Base-by-base conservation (phyloP, 2,113 vertebrate genomes). In the Scomber scombrus region DNA sequence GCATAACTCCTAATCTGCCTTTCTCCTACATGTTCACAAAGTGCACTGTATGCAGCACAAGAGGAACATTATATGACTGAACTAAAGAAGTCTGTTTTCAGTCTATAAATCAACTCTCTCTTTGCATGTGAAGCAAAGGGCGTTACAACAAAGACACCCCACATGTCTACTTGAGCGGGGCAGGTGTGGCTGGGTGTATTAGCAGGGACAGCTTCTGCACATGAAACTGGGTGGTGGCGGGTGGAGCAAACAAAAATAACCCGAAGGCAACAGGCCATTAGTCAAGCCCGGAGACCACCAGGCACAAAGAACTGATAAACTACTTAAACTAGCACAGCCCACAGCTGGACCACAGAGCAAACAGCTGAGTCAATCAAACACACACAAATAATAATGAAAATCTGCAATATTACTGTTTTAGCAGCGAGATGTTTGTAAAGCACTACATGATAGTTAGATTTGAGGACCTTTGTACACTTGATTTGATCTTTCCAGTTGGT, bases 211-310 rank as follows among this genome's bases (percentile, higher is more conserved):
- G 58, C 54, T 71, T 62, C 54, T 49, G 71, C 71, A 78, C 64
- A 55, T 40, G 63, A 68, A 74, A 45, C 66, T 69, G 84, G 85
- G 79, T 86, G 78, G 54, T 66, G 84, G 61, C 82, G 60, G 79
- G 74, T 84, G 82, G 58, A 75, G 78, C 31, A 64, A 55, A 84
- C 52, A 34, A 80, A 91, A 91, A 89, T 89, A 91, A 91, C 77
- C 78, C 63, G 15, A 72, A 75, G 82, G 78, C 82, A 87, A 84
- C 73, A 80, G 76, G 64, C 80, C 64, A 84, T 83, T 64, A 84
- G 80, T 80, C 84, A 85, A 85, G 70, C 76, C 54, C 60, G 56
- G 18, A 63, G 77, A 85, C 64, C 89, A 84, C 56, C 56, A 9
- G 23, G 34, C 67, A 75, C 55, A 77, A 50, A 56, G 49, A 69